Base-by-base conservation (phyloP, 1,140 invertebrate species). In the Rhizoglyphus robini region DNA sequence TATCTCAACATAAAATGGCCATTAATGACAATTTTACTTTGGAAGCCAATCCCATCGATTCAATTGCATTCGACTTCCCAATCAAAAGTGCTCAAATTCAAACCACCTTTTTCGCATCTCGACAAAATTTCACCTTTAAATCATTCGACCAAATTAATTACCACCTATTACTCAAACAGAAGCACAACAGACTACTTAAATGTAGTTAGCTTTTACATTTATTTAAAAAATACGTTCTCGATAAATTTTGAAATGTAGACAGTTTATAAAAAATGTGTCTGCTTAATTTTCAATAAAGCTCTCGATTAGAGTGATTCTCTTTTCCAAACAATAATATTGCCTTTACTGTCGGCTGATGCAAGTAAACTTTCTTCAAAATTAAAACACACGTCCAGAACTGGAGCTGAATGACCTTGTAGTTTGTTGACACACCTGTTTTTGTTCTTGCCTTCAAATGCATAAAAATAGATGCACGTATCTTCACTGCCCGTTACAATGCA, bases 321-420 rank as follows among this genome's bases (percentile, higher is more conserved):
- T 68, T 86, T 84, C 88, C 88, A 91, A 60, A 91, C 81, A 71
- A 92, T 91, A 65, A 92, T 85, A 69, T 88, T 82, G 8, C 88
- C 89, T 71, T 87, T 81, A 62, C 83, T 78, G 79, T 93, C 90
- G 73, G 85, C 87, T 31, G 87, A 88, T 47, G 88, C 88, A 32
- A 93, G 77, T 67, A 91, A 77, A 73, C 86, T 87, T 78, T 92
- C 89, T 76, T 92, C 88, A 77, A 88, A 88, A 78, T 90, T 91
- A 74, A 93, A 91, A 70, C 83, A 85, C 15, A 92, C 84, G 64
- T 88, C 85, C 3, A 90, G 76, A 31, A 90, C 86, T 2, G 88
- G 82, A 46, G 84, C 82, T 13, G 87, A 85, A 77, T 92, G 90
- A 3, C 81, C 88, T 74, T 90, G 85, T 13, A 93, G 76, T 76